These are phyloP conservation scores for Lagopus muta DNA, from an alignment of 2,113 vertebrate species.

Conservation along the genomic window DNA sequence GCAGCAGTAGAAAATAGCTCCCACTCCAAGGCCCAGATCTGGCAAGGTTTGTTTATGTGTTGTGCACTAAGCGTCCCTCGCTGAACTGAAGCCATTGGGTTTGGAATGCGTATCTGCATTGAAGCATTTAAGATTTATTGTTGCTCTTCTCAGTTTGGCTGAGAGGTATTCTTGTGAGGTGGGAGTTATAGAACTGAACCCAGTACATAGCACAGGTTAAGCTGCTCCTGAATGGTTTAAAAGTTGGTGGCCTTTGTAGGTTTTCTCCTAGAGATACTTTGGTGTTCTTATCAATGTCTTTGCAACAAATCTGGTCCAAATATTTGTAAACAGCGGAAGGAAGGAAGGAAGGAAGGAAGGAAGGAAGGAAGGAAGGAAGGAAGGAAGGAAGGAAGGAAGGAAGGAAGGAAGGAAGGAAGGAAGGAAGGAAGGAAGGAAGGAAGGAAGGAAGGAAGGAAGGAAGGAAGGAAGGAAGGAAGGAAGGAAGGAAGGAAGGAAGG, in stretches of 20 bases:
- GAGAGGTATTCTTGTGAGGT: neutral
- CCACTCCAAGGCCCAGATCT: neutral
- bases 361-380: too few relatives aligned
- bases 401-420: too few relatives aligned
- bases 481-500: too few relatives aligned
- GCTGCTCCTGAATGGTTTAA: neutral
- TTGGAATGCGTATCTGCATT: neutral
- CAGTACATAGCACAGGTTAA: neutral
- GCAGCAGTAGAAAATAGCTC: neutral
- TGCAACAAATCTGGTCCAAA: neutral
- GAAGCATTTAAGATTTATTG: neutral
- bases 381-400: too few relatives aligned
- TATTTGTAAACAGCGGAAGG: neutral
- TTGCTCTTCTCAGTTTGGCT: neutral
- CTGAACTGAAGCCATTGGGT: rapidly evolving
- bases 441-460: too few relatives aligned
- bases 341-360: too few relatives aligned
- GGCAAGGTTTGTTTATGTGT: neutral
- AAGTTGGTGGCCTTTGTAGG: neutral
- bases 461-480: too few relatives aligned
- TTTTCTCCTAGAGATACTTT: neutral
- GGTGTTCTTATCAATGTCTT: neutral
- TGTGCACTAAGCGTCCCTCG: neutral
- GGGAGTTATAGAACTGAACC: neutral
- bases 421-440: too few relatives aligned